Percentiles rank a stretch among this genome's conserved stretches.
These are phyloP conservation scores for Polypterus bichir DNA, from an alignment of 2,113 vertebrate genomes.

Conservation along the genomic window DNA sequence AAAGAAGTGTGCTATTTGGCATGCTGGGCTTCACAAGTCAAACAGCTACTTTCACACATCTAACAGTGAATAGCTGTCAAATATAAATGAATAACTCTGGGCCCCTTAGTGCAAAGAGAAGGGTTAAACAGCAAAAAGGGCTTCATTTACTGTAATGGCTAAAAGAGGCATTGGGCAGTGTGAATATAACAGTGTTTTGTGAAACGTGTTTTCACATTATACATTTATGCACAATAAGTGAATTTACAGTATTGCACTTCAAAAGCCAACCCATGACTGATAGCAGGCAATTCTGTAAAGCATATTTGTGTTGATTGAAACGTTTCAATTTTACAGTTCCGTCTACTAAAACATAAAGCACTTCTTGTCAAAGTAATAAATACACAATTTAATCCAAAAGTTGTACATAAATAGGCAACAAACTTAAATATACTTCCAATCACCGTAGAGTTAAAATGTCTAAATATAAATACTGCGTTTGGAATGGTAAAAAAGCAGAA, in stretches of 20 bases:
- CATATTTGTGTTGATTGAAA: neutral
- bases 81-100: conserved; percentile 9
- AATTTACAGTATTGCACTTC: neutral
- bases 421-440: no score
- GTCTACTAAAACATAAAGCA: neutral
- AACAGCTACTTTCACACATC: conserved; percentile 31
- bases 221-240: conserved; percentile 14
- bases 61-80: conserved; percentile 27
- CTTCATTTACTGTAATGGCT: conserved; percentile 13
- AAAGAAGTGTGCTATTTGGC: conserved; percentile 36
- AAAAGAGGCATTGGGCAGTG: conserved; percentile 6
- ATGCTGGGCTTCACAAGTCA: conserved; percentile 30
- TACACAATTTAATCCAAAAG: no score
- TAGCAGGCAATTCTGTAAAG: conserved; percentile 4
- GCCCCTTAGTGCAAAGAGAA: conserved; percentile 7
- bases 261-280: conserved; percentile 3
- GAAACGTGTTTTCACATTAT: conserved; percentile 17
- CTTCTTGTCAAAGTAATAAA: no score
- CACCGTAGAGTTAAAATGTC: no score
- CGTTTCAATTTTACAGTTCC: neutral
- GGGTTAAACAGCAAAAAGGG: conserved; percentile 14
- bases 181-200: conserved; percentile 18
- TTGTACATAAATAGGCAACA: no score
- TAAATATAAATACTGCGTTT: no score
- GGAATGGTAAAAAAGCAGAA: no score